Conservation (phyloP, 2,888 invertebrate genomes). For the Julus scandinavius region DNA sequence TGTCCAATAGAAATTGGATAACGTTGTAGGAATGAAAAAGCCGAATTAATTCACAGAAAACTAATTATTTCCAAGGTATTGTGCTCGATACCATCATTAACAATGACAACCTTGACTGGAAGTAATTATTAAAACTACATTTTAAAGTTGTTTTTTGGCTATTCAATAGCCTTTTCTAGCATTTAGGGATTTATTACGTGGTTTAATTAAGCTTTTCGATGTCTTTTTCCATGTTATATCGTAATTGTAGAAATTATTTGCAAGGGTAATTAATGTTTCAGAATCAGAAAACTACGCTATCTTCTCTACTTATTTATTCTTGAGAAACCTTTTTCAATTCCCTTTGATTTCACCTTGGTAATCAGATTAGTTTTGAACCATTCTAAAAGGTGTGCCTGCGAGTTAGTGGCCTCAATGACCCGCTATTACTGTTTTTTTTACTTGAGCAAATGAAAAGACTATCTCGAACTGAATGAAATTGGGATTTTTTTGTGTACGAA, state of each 20-base stretch:
- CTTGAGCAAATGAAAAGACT: not conserved
- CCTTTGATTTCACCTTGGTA: not conserved
- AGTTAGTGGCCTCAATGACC: not conserved
- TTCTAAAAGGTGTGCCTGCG: not conserved
- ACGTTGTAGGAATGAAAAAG: no score
- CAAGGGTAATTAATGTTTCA: not conserved
- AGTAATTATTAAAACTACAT: no score
- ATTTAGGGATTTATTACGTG: no score
- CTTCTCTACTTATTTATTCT: slow-evolving; percentile 10
- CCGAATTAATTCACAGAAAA: no score
- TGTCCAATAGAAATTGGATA: no score
- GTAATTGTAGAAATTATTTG: not conserved
- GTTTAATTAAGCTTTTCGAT: not conserved
- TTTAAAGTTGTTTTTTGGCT: no score
- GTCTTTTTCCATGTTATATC: not conserved
- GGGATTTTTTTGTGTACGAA: not conserved
- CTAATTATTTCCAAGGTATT: no score
- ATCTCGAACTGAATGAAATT: slow-evolving; percentile 28
- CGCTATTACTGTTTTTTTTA: not conserved
- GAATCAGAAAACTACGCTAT: not conserved
- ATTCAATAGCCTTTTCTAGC: no score
- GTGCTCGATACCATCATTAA: no score
- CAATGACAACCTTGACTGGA: no score
- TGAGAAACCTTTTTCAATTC: not conserved
- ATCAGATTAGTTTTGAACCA: not conserved